Evolutionary conservation across 2,797 vertebrate species (phyloP).

Genomic region (Parotocinclus haroldoi): DNA sequence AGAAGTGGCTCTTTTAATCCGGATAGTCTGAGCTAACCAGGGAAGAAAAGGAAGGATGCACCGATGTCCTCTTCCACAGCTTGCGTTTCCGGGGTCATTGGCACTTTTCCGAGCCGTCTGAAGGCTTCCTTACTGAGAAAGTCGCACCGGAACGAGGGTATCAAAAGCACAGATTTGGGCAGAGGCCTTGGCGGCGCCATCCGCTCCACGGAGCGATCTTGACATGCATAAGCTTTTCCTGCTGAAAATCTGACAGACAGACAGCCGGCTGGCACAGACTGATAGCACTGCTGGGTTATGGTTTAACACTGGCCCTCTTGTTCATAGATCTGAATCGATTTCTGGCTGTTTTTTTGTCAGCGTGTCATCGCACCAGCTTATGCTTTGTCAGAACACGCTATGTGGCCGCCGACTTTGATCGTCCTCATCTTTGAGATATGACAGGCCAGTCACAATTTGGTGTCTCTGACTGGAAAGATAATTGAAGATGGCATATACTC

Average conservation of each 20-base stretch:
- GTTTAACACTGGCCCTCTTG: slow-evolving; percentile 62
- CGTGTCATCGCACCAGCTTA: slow-evolving; percentile 59
- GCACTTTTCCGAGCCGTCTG: slow-evolving; percentile 46
- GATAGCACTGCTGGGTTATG: slow-evolving; percentile 61
- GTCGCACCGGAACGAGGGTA: slow-evolving; percentile 57
- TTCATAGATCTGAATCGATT: slow-evolving; percentile 61
- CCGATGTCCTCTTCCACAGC: slow-evolving; percentile 47
- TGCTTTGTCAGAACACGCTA: slow-evolving; percentile 55
- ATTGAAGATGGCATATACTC: too few relatives aligned
- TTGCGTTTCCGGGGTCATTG: slow-evolving; percentile 62
- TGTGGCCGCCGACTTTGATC: slow-evolving; percentile 60
- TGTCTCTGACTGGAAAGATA: too few relatives aligned
- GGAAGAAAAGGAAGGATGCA: slow-evolving; percentile 52
- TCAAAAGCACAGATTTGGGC: slow-evolving; percentile 64
- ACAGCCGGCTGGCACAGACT: slow-evolving; percentile 59
- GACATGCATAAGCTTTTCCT: slow-evolving; percentile 71
- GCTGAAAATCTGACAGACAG: slow-evolving; percentile 73
- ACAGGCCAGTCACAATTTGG: background rate
- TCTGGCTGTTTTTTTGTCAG: slow-evolving; percentile 52
- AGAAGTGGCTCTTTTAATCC: slow-evolving; percentile 48
- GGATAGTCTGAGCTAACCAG: slow-evolving; percentile 57
- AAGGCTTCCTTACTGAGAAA: slow-evolving; percentile 56
- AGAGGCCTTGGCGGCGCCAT: slow-evolving; percentile 61
- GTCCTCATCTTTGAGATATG: background rate
- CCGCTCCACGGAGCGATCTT: slow-evolving; percentile 60